These are phyloP conservation scores for Penaeus chinensis DNA, from an alignment of 1,140 invertebrate genomes.

Conservation along the genomic window DNA sequence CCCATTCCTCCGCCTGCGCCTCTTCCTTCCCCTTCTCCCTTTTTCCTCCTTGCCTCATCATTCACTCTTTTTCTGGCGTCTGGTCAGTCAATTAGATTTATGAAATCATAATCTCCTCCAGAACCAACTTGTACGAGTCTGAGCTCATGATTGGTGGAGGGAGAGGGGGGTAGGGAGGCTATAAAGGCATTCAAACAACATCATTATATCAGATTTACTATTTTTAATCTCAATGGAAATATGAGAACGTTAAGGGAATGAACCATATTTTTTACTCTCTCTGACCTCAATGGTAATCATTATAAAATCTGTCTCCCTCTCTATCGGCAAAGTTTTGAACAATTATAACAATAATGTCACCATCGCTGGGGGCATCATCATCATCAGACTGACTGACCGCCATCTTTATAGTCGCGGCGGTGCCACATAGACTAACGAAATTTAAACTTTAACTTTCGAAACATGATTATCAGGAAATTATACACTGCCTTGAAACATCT, in stretches of 20 bases:
- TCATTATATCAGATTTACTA: slow-evolving; percentile 36
- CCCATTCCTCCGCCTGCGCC: too few relatives aligned
- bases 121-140: too few relatives aligned
- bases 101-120: too few relatives aligned
- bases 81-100: too few relatives aligned
- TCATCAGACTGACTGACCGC: slow-evolving; percentile 42
- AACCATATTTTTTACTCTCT: neutral
- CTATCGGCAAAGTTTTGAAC: slow-evolving; percentile 45
- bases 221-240: slow-evolving; percentile 15
- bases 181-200: slow-evolving; percentile 5
- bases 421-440: slow-evolving; percentile 16
- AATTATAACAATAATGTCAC: slow-evolving; percentile 37
- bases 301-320: slow-evolving; percentile 40
- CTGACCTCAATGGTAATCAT: slow-evolving; percentile 32
- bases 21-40: too few relatives aligned
- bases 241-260: neutral
- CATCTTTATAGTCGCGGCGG: slow-evolving; percentile 18
- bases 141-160: neutral
- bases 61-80: too few relatives aligned
- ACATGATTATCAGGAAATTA: too few relatives aligned
- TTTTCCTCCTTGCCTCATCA: too few relatives aligned
- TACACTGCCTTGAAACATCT: too few relatives aligned
- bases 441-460: too few relatives aligned
- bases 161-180: neutral
- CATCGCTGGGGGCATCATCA: slow-evolving; percentile 13